phyloP scores from a whole-genome alignment of 1,140 invertebrate genomes.

The Leucophenga varia region DNA sequence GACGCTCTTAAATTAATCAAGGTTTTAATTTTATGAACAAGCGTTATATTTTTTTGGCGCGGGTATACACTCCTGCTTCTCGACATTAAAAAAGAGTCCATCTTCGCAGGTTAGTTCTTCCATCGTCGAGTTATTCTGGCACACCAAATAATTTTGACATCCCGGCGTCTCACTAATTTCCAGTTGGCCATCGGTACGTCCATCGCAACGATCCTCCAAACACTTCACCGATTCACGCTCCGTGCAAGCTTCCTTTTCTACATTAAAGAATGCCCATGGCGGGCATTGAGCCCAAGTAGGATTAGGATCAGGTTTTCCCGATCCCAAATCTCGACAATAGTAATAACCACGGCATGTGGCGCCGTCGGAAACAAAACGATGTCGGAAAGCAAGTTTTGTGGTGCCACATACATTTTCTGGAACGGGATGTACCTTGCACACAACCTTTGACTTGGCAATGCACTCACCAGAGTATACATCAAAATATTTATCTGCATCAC shows the following conservation, averaged over 20 bases:
- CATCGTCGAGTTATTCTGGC: constrained; percentile 17
- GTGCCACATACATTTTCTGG: constrained; percentile 34
- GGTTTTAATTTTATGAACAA: no score
- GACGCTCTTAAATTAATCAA: no score
- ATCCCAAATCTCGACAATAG: constrained; percentile 36
- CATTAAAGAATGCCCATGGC: constrained; percentile 27
- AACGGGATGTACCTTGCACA: constrained; percentile 28
- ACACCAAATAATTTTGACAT: constrained; percentile 33
- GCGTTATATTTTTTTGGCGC: constrained; percentile 9
- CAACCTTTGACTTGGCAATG: constrained; percentile 21
- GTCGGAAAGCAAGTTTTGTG: constrained; percentile 27
- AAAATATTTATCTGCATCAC: constrained; percentile 25
- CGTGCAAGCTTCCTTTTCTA: constrained; percentile 18
- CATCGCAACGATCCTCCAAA: constrained; percentile 39
- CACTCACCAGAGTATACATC: constrained; percentile 17
- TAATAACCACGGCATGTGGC: constrained; percentile 44
- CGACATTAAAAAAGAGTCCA: constrained; percentile 21
- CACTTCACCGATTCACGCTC: constrained; percentile 17
- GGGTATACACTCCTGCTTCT: constrained; percentile 8
- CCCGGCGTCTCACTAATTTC: constrained; percentile 24
- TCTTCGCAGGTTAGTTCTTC: constrained; percentile 5
- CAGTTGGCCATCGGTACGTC: constrained; percentile 19
- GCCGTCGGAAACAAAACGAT: constrained; percentile 32
- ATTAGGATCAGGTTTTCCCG: constrained; percentile 25
- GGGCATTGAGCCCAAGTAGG: constrained; percentile 25